A percentile compares a stretch with the other conserved stretches of the same genome.
phyloP scores from a whole-genome alignment of 2,888 invertebrate genomes.

The Gastracanthus pulcherrimus region DNA sequence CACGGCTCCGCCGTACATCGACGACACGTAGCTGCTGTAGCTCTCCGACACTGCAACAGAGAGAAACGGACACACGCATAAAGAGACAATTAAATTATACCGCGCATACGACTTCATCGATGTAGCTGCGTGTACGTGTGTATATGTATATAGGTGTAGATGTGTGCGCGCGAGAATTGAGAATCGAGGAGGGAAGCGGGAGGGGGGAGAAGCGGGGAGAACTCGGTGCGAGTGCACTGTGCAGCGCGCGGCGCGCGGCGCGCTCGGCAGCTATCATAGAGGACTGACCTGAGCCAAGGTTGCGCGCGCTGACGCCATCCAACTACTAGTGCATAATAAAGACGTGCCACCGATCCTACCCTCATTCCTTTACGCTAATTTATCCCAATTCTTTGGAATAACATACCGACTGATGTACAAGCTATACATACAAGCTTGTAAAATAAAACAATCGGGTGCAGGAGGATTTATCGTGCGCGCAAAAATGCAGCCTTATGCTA shows the following conservation, averaged over 20 bases:
- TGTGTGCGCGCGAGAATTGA: background rate
- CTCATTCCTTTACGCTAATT: too few species aligned
- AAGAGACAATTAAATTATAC: background rate
- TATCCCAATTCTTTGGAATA: too few species aligned
- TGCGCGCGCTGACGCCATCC: conserved; percentile 73
- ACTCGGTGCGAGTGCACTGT: background rate
- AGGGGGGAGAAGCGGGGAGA: conserved; percentile 28
- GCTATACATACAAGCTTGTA: too few species aligned
- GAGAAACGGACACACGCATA: conserved; percentile 39
- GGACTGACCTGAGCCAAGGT: conserved; percentile 76
- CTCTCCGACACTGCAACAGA: conserved; percentile 82
- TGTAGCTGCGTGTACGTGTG: too few species aligned
- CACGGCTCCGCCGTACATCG: conserved; percentile 73
- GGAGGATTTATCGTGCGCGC: too few species aligned
- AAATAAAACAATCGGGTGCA: too few species aligned
- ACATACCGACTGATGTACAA: too few species aligned
- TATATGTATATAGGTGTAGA: background rate
- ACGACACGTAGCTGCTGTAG: conserved; percentile 80
- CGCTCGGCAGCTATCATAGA: conserved; percentile 6
- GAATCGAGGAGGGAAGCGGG: conserved; percentile 11
- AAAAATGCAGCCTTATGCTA: too few species aligned
- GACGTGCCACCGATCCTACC: conserved; percentile 59
- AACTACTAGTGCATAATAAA: conserved; percentile 76
- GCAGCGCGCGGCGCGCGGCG: background rate
- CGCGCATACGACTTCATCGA: too few species aligned